A percentile compares a stretch with the other conserved stretches of the same genome.
phyloP scores from a whole-genome alignment of 2,888 invertebrate genomes.

The Tortricodes alternella region DNA sequence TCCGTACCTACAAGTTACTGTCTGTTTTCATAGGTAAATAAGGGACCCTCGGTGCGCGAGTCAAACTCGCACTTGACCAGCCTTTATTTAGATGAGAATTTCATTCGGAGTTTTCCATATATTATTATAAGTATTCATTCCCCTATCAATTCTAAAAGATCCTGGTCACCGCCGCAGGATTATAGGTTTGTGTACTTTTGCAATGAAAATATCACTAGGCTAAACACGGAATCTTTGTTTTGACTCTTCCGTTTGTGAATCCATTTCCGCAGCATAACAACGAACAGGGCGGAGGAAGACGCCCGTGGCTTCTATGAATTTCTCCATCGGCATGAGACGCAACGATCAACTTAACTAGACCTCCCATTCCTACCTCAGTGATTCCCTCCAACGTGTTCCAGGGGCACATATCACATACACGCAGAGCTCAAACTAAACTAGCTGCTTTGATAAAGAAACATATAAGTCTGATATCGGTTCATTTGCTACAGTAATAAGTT shows the following conservation, averaged over 20 bases:
- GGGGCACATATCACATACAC: conserved; percentile 33
- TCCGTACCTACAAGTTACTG: too few species aligned
- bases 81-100: too few species aligned
- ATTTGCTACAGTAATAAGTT: conserved; percentile 67
- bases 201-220: conserved; percentile 48
- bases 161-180: conserved; percentile 31
- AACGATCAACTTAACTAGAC: conserved; percentile 45
- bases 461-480: conserved; percentile 61
- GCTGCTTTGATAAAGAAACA: conserved; percentile 46
- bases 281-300: conserved; percentile 56
- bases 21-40: too few species aligned
- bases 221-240: conserved; percentile 51
- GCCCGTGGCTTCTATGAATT: conserved; percentile 64
- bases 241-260: conserved; percentile 57
- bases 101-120: too few species aligned
- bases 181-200: conserved; percentile 38
- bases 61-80: too few species aligned
- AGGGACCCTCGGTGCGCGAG: too few species aligned
- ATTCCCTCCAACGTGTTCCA: conserved; percentile 30
- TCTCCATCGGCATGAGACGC: conserved; percentile 41
- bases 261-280: conserved; percentile 69
- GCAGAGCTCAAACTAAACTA: conserved; percentile 46
- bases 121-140: not conserved
- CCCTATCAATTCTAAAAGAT: not conserved
- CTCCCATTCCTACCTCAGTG: conserved; percentile 36